Evolutionary conservation across 37 sponge, comb jelly and placozoan species (phyloP), one percentile per base, ranked within the genome.

Genomic region (Eunapius fragilis): DNA sequence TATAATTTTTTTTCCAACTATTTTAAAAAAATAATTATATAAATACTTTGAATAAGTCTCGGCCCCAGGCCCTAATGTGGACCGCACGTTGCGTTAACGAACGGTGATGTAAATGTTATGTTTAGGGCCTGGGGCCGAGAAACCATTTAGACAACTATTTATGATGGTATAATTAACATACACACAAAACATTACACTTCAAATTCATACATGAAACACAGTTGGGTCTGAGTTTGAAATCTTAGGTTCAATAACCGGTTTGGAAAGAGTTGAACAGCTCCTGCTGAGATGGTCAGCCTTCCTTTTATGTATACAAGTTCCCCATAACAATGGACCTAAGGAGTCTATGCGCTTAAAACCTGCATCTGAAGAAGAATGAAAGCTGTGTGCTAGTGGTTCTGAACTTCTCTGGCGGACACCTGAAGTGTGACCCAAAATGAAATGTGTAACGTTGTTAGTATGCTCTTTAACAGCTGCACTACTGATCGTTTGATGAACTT

Each of bases 151-250:
- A 79, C 68, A 50, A 17, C 7, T 76, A 47, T n/a, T 17, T 22
- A 17, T 35, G 38, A 36, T 45, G n/a, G 2, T 4, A 14, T 45
- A 41, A 41, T 41, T 41, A 6, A 41, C 6, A 6, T 6, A 41
- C 41, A 41, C 41, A 41, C 41, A 41, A 41, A 41, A 41, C 41
- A 41, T 41, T 41, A 41, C 41, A 41, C 41, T 41, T 41, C 6
- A 9, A 41, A 24, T 50, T 81, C 49, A 93, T 26, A 93, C 83
- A 79, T 93, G 93, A 38, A 93, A 80, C 32, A 89, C 68, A 27
- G 81, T 86, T 0, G 93, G 93, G 68, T 93, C 76, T 25, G 84
- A 70, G 41, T 69, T 71, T 26, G 93, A 93, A 19, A 93, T 34
- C 36, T 76, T 84, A 13, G 92, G 92, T 28, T 87, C 72, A 47